Evolutionary conservation across 2,888 invertebrate genomes (phyloP), one percentile per base, ranked within the genome.

Genomic region (Hipparchia sbordonii): DNA sequence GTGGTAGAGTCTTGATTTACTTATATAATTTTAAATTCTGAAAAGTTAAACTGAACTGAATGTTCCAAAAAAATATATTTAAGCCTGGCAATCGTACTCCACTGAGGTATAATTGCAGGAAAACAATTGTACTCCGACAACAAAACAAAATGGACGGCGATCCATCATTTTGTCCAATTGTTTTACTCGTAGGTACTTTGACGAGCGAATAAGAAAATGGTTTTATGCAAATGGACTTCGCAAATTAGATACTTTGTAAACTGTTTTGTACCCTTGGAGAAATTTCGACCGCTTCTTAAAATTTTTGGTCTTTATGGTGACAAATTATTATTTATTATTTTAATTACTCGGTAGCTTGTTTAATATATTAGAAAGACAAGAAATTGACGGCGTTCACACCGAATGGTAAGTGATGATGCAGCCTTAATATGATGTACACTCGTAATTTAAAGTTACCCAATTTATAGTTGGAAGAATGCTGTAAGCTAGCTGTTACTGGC

Each of bases 101-200:
- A 52, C 71, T 62, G 54, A 61, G 66, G 68, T 54, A 69, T 75
- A 76, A 77, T 75, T 73, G 73, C 63, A 67, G 66, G 67, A 67
- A 72, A 75, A 75, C 65, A 76, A 75, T 65, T 72, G 62, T 63
- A 71, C 74, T 71, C 69, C 73, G 72, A 70, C 66, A 71, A 67
- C 76, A 75, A 77, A 76, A 76, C 77, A 78, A 77, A 78, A 74
- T 68, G 73, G 75, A 74, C 74, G 67, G 63, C 74, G 76, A 84
- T 82, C 80, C 77, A 82, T 85, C 80, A 81, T 78, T 76, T 79
- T 77, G 74, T 79, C 79, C 79, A 82, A 80, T 82, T 79, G 79
- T 78, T 81, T 74, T 61, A 39, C 39, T 39, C 39, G 39, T 23
- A 23, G 23, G 23, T 70, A 72, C 69, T 75, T 69, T 62, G 71